These are phyloP conservation scores for Zaprionus ornatus DNA, from an alignment of 1,140 invertebrate species.

Conservation along the genomic window DNA sequence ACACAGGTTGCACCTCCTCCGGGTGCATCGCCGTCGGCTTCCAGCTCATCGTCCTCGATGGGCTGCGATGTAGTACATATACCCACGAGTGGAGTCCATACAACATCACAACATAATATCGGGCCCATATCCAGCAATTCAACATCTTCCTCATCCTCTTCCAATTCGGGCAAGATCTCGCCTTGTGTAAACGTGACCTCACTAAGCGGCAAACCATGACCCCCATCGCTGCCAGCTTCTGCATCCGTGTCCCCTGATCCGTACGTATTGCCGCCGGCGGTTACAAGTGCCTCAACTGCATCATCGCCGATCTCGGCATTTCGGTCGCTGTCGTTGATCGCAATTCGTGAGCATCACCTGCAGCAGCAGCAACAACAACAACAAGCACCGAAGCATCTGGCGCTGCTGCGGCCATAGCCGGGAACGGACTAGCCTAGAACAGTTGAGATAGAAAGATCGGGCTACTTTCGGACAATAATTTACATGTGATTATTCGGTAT, in stretches of 20 bases:
- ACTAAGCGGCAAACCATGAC: slow-evolving; percentile 80
- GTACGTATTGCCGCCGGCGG: slow-evolving; percentile 36
- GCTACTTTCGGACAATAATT: slow-evolving; percentile 84
- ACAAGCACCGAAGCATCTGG: slow-evolving; percentile 32
- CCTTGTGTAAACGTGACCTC: slow-evolving; percentile 77
- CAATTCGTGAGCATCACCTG: slow-evolving; percentile 77
- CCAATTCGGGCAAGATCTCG: slow-evolving; percentile 79
- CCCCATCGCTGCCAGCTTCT: slow-evolving; percentile 51
- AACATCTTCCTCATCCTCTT: slow-evolving; percentile 77
- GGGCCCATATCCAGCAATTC: slow-evolving; percentile 81
- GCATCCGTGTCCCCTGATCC: slow-evolving; percentile 62
- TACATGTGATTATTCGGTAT: slow-evolving; percentile 84
- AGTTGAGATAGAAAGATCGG: slow-evolving; percentile 25
- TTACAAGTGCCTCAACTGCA: slow-evolving; percentile 40
- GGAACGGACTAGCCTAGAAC: neutral
- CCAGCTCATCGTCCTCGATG: slow-evolving; percentile 85
- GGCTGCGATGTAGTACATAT: slow-evolving; percentile 83
- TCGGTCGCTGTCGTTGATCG: slow-evolving; percentile 70
- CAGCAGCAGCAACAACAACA: slow-evolving; percentile 57
- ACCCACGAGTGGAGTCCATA: slow-evolving; percentile 56
- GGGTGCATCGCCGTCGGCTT: slow-evolving; percentile 86
- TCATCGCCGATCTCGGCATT: slow-evolving; percentile 79
- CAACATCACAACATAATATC: slow-evolving; percentile 76
- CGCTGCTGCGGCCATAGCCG: slow-evolving; percentile 63
- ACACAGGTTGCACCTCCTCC: slow-evolving; percentile 81